Evolutionary conservation across 2,888 invertebrate species (phyloP).

Genomic region (Noctua pronuba): DNA sequence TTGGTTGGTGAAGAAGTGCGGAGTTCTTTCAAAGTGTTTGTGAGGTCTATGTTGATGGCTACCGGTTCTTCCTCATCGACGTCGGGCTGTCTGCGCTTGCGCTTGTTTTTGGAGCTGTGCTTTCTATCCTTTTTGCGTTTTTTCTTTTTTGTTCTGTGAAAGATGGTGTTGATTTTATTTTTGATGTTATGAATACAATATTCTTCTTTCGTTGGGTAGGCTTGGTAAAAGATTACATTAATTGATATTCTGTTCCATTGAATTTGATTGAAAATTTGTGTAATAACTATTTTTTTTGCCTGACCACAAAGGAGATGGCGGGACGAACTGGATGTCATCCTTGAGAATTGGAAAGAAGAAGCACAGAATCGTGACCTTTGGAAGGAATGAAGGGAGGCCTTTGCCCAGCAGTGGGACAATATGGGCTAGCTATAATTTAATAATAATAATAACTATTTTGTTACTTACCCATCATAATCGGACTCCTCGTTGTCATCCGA

Average conservation of each 20-base stretch:
- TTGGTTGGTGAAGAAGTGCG: constrained; percentile 83
- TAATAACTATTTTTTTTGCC: neutral
- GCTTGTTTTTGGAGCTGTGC: constrained; percentile 78
- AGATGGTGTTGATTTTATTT: neutral
- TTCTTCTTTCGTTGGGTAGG: neutral
- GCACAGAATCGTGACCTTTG: too few relatives aligned
- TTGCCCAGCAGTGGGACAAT: too few relatives aligned
- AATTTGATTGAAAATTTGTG: neutral
- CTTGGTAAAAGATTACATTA: neutral
- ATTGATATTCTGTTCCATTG: neutral
- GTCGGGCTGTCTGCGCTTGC: constrained; percentile 72
- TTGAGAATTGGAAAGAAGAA: too few relatives aligned
- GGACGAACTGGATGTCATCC: too few relatives aligned
- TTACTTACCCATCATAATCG: constrained; percentile 80
- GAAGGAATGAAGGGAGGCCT: too few relatives aligned
- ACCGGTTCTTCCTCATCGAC: constrained; percentile 69
- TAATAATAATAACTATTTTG: neutral
- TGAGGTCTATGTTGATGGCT: constrained; percentile 80
- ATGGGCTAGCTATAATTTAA: too few relatives aligned
- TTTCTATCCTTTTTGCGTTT: constrained; percentile 85
- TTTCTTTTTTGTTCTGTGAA: constrained; percentile 80
- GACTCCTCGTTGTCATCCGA: constrained; percentile 83
- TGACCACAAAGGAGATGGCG: too few relatives aligned
- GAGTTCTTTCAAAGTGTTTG: constrained; percentile 82
- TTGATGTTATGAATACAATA: neutral